phyloP scores from a whole-genome alignment of 2,113 vertebrate species.

The Amphilophus citrinellus region DNA sequence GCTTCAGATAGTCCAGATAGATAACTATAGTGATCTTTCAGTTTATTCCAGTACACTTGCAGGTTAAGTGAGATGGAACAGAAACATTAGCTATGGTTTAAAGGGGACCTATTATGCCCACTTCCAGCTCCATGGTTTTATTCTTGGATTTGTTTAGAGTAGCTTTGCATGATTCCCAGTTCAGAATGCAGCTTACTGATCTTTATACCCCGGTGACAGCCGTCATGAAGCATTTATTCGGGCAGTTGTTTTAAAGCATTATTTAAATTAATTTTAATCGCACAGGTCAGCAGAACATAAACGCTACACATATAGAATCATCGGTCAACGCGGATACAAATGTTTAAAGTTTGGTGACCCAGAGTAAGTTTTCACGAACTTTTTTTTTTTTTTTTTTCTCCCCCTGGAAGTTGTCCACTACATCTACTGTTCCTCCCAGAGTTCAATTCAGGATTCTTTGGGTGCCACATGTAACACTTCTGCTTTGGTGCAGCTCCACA shows the following conservation, averaged over 20 bases:
- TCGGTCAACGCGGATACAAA: too few relatives aligned
- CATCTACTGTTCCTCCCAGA: background rate
- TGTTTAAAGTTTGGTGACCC: too few relatives aligned
- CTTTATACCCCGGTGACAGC: background rate
- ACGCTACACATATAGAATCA: too few relatives aligned
- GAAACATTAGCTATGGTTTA: background rate
- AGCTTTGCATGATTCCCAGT: background rate
- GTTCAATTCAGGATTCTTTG: background rate
- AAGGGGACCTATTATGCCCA: background rate
- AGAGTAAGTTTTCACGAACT: background rate
- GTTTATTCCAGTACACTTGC: slow-evolving; percentile 4
- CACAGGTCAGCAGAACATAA: too few relatives aligned
- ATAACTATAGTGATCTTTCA: background rate
- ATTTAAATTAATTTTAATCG: too few relatives aligned
- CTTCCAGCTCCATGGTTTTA: background rate
- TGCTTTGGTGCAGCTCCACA: too few relatives aligned
- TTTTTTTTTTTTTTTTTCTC: background rate
- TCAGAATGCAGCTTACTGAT: background rate
- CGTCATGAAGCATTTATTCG: too few relatives aligned
- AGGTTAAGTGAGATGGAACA: slow-evolving; percentile 20
- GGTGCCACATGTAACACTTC: background rate
- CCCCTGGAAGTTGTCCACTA: background rate
- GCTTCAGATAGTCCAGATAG: background rate
- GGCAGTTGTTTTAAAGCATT: too few relatives aligned
- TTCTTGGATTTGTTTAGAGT: background rate